Base-by-base conservation (phyloP, 2,113 vertebrate genomes). In the Dipodomys spectabilis region DNA sequence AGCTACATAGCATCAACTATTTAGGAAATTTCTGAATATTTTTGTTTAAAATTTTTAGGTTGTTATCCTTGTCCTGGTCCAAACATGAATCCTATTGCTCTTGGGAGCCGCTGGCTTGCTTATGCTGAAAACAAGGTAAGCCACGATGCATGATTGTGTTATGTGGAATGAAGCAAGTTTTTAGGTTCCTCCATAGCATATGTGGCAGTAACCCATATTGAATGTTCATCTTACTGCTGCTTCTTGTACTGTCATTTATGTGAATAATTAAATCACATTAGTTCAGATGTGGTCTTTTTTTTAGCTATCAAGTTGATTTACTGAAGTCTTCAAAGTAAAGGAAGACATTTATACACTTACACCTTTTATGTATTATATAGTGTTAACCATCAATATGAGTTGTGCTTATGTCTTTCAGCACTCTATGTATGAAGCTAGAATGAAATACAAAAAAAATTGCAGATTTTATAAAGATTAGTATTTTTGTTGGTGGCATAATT, bases 101-200 rank as follows among this genome's bases (percentile, higher is more conserved):
- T 99, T 86, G 99, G 99, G 92, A 99, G 98, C 92, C 99, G 99
- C 84, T 99, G 99, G 99, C 98, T 99, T 69, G 99, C 99, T 91
- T 99, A 99, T 79, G 99, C 99, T 79, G 99, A 99, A 97, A 99
- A 99, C 97, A 99, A 99, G 99, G 99, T 99, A 98, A 98, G 97
- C 64, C 57, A 16, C 77, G 71, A 45, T 4, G 44, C 79, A 39
- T 1, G 13, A 22, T 39, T 87, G n/a, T 39, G 7, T 75, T 45
- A n/a, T 74, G 73, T 93, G 20, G 73, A 65, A 77, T 62, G 39
- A 67, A 83, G 19, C 28, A 84, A 64, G 19, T 82, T 0, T 68
- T 80, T 67, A 73, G 27, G 71, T 44, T 45, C 87, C 92, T 85
- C 8, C 10, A 23, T 27, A 62, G 32, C 32, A 20, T 35, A 35